phyloP scores from a whole-genome alignment of 2,888 invertebrate species.

The Chloroclystis v-ata region DNA sequence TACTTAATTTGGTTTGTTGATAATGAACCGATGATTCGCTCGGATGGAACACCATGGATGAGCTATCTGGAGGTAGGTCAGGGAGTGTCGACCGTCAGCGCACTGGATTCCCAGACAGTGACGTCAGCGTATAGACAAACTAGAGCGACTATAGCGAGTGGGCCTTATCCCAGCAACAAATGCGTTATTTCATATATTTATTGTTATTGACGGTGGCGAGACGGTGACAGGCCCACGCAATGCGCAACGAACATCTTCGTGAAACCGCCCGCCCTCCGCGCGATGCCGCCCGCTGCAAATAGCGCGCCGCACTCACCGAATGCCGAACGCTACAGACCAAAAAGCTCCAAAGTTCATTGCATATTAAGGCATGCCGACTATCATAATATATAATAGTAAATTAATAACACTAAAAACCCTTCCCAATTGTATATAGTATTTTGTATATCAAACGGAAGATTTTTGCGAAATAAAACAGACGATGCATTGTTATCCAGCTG shows the following conservation, averaged over 20 bases:
- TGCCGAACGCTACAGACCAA: background rate
- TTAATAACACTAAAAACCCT: no score
- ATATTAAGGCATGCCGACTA: no score
- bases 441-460: no score
- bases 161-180: constrained; percentile 66
- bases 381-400: no score
- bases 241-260: constrained; percentile 54
- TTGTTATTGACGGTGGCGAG: constrained; percentile 73
- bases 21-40: constrained; percentile 19
- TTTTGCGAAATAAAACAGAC: no score
- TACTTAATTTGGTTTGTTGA: no score
- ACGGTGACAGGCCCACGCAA: constrained; percentile 73
- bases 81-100: constrained; percentile 55
- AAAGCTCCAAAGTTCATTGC: no score
- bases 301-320: constrained; percentile 30
- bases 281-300: constrained; percentile 46
- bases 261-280: constrained; percentile 41
- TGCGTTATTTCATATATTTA: constrained; percentile 73
- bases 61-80: constrained; percentile 70
- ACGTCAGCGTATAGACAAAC: constrained; percentile 73
- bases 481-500: no score
- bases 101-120: constrained; percentile 74
- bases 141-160: constrained; percentile 61
- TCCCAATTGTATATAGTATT: no score
- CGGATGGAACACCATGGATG: constrained; percentile 32